Evolutionary conservation across 2,113 vertebrate genomes (phyloP), one percentile per base, ranked within the genome.

Genomic region (Grantiella picta): DNA sequence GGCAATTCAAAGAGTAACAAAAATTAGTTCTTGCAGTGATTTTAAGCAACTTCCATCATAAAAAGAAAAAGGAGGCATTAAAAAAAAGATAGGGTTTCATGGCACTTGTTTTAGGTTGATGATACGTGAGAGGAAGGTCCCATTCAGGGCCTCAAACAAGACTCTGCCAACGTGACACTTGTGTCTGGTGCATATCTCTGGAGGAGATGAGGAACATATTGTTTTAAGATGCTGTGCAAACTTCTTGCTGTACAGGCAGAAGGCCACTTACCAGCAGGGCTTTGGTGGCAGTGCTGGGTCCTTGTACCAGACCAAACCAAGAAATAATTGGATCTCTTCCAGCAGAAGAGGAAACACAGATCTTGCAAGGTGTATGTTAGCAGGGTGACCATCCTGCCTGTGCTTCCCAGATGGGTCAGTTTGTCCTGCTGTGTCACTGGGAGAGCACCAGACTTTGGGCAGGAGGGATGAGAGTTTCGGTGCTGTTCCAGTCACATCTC

Each of bases 211-310:
- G 36, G 59, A 89, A 65, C 63, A 49, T 54, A 36, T 82, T 49
- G 70, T 95, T 82, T 90, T 76, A 92, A 82, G 90, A 82, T 8
- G 16, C 49, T 88, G 9, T 76, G 36, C 63, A 93, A 95, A 80
- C 75, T 82, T 93, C 54, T 88, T 73, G 66, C 75, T 93, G 70
- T 33, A 50, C 66, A 65, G 82, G 50, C 88, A 90, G 88, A 82
- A 53, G 7, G 47, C 40, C n/a, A 22, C 35, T 61, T 89, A 77
- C 50, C 82, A 94, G 79, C 76, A 33, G 54, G 89, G 57, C 53
- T 90, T 76, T 93, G 87, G 50, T 94, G 88, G 79, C 82, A 92
- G 75, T 38, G 29, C 20, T 86, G 45, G 29, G 29, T 77, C 79
- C 63, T 73, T 36, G 21, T 54, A 77, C 35, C 45, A 63, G 66